These are phyloP conservation scores for Metallyticus violacea DNA, from an alignment of 2,888 invertebrate species.

Conservation along the genomic window DNA sequence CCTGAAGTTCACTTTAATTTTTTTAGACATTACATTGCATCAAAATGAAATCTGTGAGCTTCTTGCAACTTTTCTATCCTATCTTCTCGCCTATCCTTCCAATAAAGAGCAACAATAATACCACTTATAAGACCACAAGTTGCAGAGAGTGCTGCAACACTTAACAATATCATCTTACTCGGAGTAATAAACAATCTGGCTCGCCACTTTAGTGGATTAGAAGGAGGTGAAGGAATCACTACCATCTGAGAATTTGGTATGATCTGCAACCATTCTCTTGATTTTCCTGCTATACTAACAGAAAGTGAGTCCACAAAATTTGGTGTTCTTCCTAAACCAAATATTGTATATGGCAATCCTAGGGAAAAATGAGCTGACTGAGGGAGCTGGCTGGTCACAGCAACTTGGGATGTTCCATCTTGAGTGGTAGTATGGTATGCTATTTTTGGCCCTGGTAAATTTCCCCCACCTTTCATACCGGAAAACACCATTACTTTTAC, in stretches of 20 bases:
- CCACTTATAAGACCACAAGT: slow-evolving; percentile 80
- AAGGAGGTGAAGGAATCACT: slow-evolving; percentile 57
- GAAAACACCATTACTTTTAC: slow-evolving; percentile 92
- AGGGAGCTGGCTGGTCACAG: slow-evolving; percentile 82
- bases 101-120: slow-evolving; percentile 83
- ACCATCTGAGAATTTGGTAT: slow-evolving; percentile 98
- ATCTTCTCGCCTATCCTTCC: slow-evolving; percentile 84
- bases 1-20: neutral
- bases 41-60: slow-evolving; percentile 80
- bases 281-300: slow-evolving; percentile 58
- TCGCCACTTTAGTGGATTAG: slow-evolving; percentile 78
- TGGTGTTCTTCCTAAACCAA: slow-evolving; percentile 96
- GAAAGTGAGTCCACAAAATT: slow-evolving; percentile 92
- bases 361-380: slow-evolving; percentile 90
- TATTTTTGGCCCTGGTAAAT: slow-evolving; percentile 82
- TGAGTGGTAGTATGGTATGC: slow-evolving; percentile 86
- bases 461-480: slow-evolving; percentile 57
- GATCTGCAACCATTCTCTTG: slow-evolving; percentile 83
- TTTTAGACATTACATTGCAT: slow-evolving; percentile 64
- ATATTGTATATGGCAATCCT: slow-evolving; percentile 93
- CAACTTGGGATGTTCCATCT: slow-evolving; percentile 75
- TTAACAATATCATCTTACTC: slow-evolving; percentile 87
- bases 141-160: slow-evolving; percentile 82
- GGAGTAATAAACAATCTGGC: slow-evolving; percentile 93
- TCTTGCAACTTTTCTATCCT: slow-evolving; percentile 74